Evolutionary conservation across 2,797 vertebrate species (phyloP), one percentile per base, ranked within the genome.

Genomic region (Pampus argenteus): DNA sequence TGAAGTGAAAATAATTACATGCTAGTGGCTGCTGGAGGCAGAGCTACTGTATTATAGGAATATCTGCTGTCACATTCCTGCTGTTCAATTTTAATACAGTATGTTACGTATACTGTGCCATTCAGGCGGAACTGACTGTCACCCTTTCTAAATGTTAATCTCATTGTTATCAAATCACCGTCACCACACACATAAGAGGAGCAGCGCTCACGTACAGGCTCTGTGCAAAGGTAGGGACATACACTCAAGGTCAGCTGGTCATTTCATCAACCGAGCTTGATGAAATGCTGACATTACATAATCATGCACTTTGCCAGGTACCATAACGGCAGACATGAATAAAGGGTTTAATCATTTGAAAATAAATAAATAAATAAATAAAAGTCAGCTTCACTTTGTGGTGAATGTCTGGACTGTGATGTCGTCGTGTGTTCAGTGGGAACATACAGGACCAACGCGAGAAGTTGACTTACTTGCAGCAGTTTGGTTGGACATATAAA

Each of bases 81-180:
- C 77, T 64, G 86, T 82, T 90, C 51, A 28, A 49, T 68, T 84
- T 79, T 76, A 85, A 87, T 82, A 76, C 60, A 56, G 69, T 74
- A 48, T 38, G 82, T 75, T 81, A 63, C 58, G 23, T 76, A 67
- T 64, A 65, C 52, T 57, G 61, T 3, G 71, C 42, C 67, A 11
- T 51, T 71, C 79, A 65, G 81, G 68, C 38, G 38, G 78, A 83
- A 79, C 74, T 18, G 79, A 75, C 78, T 44, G 82, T 76, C 80
- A 78, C 69, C 85, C 74, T 87, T 81, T 89, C 82, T 90, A 87
- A 90, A 92, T 89, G 87, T 86, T 91, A 88, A 92, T 90, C 79
- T 86, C 76, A 73, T 64, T 81, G 86, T 89, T 88, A 89, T 89
- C 88, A 83, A 89, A 88, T 85, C 83, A 88, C 65, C 52, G 77